A percentile compares a stretch with the other conserved stretches of the same genome.
phyloP scores from a whole-genome alignment of 1,140 invertebrate genomes.

The Tetramorium alpestre region DNA sequence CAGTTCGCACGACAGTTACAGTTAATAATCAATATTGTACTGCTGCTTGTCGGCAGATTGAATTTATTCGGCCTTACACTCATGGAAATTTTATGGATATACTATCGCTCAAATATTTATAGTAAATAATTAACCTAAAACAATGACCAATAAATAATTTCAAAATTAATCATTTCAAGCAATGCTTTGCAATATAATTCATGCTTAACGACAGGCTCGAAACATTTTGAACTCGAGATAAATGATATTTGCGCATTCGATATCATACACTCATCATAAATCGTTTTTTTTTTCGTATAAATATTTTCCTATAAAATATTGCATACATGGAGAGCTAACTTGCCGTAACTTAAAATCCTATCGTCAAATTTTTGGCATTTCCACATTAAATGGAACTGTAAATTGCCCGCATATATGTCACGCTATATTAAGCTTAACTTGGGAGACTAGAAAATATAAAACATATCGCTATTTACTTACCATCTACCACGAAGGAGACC shows the following conservation, averaged over 20 bases:
- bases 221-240: neutral
- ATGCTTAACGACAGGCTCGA: neutral
- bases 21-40: constrained; percentile 39
- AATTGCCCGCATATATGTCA: neutral
- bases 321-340: neutral
- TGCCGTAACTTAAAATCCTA: constrained; percentile 14
- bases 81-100: constrained; percentile 25
- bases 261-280: constrained; percentile 8
- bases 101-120: constrained; percentile 33
- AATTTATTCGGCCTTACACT: constrained; percentile 7
- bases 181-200: constrained; percentile 15
- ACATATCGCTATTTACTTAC: constrained; percentile 40
- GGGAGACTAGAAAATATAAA: neutral
- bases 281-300: constrained; percentile 25
- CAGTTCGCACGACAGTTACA: neutral
- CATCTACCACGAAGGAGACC: neutral
- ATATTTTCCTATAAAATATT: constrained; percentile 15
- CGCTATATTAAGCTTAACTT: constrained; percentile 10
- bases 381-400: constrained; percentile 17
- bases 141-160: constrained; percentile 34
- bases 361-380: constrained; percentile 14
- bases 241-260: neutral
- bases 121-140: constrained; percentile 31
- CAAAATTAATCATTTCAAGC: constrained; percentile 37
- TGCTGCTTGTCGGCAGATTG: constrained; percentile 24